phyloP scores from a whole-genome alignment of 2,797 vertebrate species.

The Spinibarbus caldwelli region DNA sequence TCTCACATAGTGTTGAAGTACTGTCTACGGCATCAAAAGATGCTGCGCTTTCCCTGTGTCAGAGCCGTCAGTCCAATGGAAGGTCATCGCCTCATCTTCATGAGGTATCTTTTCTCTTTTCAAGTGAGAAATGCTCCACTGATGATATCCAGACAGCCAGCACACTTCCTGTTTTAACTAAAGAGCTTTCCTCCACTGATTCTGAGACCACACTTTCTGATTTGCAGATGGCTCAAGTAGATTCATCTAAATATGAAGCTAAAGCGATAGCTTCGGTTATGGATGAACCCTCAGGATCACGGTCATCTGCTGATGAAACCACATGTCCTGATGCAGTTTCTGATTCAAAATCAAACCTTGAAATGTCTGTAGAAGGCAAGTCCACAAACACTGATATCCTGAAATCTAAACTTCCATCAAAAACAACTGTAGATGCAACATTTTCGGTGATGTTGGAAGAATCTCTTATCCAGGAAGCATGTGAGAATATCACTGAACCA shows the following conservation, averaged over 20 bases:
- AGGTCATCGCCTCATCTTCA: constrained; percentile 20
- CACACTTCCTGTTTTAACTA: constrained; percentile 20
- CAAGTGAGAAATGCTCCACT: constrained; percentile 14
- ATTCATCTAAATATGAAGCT: constrained; percentile 30
- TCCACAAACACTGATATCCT: neutral
- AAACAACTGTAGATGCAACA: constrained; percentile 20
- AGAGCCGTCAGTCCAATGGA: constrained; percentile 44
- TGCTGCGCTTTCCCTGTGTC: constrained; percentile 1
- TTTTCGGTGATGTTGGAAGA: neutral
- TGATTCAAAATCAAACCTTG: neutral
- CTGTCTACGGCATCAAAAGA: constrained; percentile 55
- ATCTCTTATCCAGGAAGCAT: constrained; percentile 21
- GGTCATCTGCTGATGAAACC: neutral
- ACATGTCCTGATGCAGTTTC: neutral
- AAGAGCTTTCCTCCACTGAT: neutral
- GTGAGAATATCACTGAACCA: constrained; percentile 14
- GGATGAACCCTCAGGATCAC: constrained; percentile 32
- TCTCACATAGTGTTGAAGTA: constrained; percentile 45
- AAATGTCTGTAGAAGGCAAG: neutral
- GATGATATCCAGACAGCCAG: constrained; percentile 25
- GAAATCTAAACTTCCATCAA: constrained; percentile 6
- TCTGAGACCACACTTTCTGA: constrained; percentile 18
- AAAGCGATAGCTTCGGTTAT: constrained; percentile 32
- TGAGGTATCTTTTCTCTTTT: constrained; percentile 14
- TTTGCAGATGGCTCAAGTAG: constrained; percentile 7